Evolutionary conservation across 2,113 vertebrate species (phyloP), one percentile per base, ranked within the genome.

Genomic region (Sinocyclocheilus maitianheensis): DNA sequence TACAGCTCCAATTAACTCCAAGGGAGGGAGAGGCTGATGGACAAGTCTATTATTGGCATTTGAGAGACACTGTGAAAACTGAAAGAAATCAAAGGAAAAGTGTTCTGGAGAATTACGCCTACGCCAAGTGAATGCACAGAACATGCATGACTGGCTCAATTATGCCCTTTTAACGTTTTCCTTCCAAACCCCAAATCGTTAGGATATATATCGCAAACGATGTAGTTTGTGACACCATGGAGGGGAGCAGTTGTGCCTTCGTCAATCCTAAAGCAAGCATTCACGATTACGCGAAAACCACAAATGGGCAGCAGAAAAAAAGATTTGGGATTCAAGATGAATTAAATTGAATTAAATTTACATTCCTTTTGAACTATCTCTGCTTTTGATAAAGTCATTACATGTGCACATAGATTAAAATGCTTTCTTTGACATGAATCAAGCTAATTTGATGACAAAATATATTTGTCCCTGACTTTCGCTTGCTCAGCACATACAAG

Each of bases 41-140:
- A 95, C 94, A 93, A 91, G 94, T 94, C 94, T 94, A 93, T 95
- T 95, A 95, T 95, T 93, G 93, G 89, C 83, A 82, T 92, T 87
- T 84, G 87, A 92, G 93, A 90, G 92, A 91, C 86, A 90, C 90
- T 82, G 90, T 91, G 53, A 90, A 37, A 91, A 89, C 88, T 91
- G 89, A 93, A 92, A 94, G 93, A 92, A 92, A 92, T 90, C 89
- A 92, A 91, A 94, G 92, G 89, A 90, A 92, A 91, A 89, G 91
- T 92, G 87, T 93, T 91, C 85, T 86, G 92, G 89, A 92, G 90
- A 90, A 93, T 91, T 91, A 92, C 90, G 90, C 90, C 72, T 92
- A 92, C 90, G 88, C 91, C 88, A 88, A 91, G 89, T 92, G 92
- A 94, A 93, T 89, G 91, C 86, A 26, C 26, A 84, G 90, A 92